phyloP scores from a whole-genome alignment of 2,113 vertebrate species.

The Lonchura striata region DNA sequence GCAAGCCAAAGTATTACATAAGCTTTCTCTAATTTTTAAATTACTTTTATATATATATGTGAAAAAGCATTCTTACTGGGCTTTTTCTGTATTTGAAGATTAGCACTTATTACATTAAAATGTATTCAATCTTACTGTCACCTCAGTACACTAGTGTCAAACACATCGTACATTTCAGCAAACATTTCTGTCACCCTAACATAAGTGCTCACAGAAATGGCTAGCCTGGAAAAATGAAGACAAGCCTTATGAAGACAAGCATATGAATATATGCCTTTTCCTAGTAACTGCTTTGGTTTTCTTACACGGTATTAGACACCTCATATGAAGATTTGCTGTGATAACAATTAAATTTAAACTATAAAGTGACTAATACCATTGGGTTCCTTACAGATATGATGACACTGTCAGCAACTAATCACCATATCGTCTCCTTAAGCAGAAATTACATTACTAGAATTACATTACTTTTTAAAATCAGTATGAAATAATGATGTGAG shows the following conservation, averaged over 20 bases:
- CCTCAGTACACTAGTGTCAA: background rate
- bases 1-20: background rate
- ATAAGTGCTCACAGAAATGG: background rate
- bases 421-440: background rate
- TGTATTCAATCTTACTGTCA: slow-evolving; percentile 42
- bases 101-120: background rate
- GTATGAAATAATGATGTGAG: background rate
- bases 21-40: background rate
- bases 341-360: slow-evolving; percentile 6
- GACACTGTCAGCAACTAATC: background rate
- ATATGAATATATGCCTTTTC: background rate
- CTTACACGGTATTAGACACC: background rate
- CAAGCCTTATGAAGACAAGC: background rate
- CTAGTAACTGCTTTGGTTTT: background rate
- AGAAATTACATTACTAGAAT: background rate
- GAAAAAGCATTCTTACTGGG: background rate
- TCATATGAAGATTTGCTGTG: background rate
- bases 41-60: background rate
- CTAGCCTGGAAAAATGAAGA: background rate
- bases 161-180: slow-evolving; percentile 14
- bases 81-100: background rate
- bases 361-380: background rate
- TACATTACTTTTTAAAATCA: background rate
- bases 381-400: background rate
- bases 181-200: background rate